Evolutionary conservation across 1,140 invertebrate species (phyloP).

Genomic region (Thaumetopoea pityocampa): DNA sequence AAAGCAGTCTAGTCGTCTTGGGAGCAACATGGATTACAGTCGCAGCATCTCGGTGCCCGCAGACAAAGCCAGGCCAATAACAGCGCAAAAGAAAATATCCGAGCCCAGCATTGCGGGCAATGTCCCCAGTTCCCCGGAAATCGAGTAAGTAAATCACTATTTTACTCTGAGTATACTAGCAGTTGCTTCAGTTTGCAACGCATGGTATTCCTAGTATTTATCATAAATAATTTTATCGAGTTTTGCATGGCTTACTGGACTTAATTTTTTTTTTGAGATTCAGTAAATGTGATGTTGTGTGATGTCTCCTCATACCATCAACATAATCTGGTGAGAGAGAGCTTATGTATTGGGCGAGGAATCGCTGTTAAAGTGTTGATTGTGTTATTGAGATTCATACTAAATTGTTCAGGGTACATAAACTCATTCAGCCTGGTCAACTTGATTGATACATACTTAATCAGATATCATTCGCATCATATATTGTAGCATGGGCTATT

Average conservation of each 20-base stretch:
- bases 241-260: slow-evolving; percentile 3
- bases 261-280: slow-evolving; percentile 4
- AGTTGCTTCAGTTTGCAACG: slow-evolving; percentile 17
- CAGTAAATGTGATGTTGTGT: slow-evolving; percentile 29
- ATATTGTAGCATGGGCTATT: too few species aligned
- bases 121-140: slow-evolving; percentile 80
- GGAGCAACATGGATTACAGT: slow-evolving; percentile 83
- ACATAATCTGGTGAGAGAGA: slow-evolving; percentile 38
- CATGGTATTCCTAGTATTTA: slow-evolving; percentile 15
- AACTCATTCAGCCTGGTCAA: slow-evolving; percentile 20
- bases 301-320: slow-evolving; percentile 39
- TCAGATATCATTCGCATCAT: background rate
- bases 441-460: slow-evolving; percentile 3
- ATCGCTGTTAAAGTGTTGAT: slow-evolving; percentile 17
- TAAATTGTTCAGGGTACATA: slow-evolving; percentile 22
- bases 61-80: slow-evolving; percentile 69
- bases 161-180: background rate
- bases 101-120: slow-evolving; percentile 62
- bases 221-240: too few species aligned
- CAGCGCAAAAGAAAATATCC: slow-evolving; percentile 63
- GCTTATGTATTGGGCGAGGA: slow-evolving; percentile 29
- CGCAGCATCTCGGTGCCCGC: slow-evolving; percentile 91
- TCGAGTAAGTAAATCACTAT: slow-evolving; percentile 71
- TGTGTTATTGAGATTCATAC: slow-evolving; percentile 23
- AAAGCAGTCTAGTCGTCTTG: slow-evolving; percentile 77